Percentiles rank a stretch among this genome's conserved stretches.
Evolutionary conservation across 2,888 invertebrate species (phyloP).

Genomic region (Operophtera brumata): DNA sequence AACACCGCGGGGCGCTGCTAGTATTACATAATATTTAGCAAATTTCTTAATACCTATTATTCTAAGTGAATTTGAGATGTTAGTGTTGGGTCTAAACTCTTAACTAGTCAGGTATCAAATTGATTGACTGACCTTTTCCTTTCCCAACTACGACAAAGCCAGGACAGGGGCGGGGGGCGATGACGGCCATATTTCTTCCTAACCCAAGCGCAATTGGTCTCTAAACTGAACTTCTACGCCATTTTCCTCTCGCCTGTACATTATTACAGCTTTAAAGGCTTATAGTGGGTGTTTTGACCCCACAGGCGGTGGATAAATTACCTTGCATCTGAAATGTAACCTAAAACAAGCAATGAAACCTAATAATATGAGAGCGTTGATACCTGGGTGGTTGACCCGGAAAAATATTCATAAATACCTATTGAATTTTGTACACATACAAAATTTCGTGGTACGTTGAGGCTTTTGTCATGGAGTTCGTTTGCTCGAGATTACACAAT

Average conservation of each 20-base stretch:
- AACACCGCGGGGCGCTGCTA: too few species aligned
- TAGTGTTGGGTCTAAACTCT: background rate
- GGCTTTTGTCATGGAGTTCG: background rate
- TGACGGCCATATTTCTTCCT: background rate
- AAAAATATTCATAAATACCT: slow-evolving; percentile 22
- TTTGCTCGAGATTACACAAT: background rate
- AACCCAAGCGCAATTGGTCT: background rate
- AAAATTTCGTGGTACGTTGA: slow-evolving; percentile 1
- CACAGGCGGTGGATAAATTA: slow-evolving; percentile 47
- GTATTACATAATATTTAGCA: too few species aligned
- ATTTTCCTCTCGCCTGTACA: slow-evolving; percentile 39
- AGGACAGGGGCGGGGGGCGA: too few species aligned
- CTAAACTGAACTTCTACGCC: slow-evolving; percentile 6
- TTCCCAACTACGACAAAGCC: too few species aligned
- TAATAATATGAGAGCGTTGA: slow-evolving; percentile 2
- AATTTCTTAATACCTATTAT: too few species aligned
- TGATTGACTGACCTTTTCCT: too few species aligned
- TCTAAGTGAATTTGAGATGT: too few species aligned
- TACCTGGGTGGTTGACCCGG: slow-evolving; percentile 23
- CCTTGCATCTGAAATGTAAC: slow-evolving; percentile 32
- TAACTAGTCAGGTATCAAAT: too few species aligned
- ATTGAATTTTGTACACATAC: slow-evolving; percentile 9
- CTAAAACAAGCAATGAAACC: slow-evolving; percentile 12
- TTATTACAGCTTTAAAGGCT: slow-evolving; percentile 43
- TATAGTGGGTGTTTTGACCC: slow-evolving; percentile 55